Evolutionary conservation across 2,797 vertebrate species (phyloP), one percentile per base, ranked within the genome.

Genomic region (Sebastes hubbsi): DNA sequence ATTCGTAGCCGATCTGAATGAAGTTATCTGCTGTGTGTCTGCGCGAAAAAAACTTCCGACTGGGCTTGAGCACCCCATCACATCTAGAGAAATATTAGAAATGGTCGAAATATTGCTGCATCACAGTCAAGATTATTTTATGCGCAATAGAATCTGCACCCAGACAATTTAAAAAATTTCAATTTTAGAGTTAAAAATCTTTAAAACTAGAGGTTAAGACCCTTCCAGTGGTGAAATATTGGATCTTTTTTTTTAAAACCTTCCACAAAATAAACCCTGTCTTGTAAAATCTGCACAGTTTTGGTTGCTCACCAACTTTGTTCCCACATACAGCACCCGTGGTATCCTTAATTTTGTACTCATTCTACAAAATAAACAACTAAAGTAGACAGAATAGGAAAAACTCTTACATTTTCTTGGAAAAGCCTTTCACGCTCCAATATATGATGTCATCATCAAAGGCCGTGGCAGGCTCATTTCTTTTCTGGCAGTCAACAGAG

Each of bases 341-440:
- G 38, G 38, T 42, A 42, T 42, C 38, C 38, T 66, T 25, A 0
- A n/a, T 32, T 14, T 14, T 16, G 14, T n/a, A 30, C 42, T 52
- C 56, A 6, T 8, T 10, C 8, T 6, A 59, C 25, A 27, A 61
- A 32, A 32, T 38, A 4, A 60, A 8, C 18, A 13, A 14, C 24
- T 10, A 18, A 78, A 65, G 12, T 14, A 4, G 18, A 38, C 3
- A 67, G 13, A 65, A 32, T 8, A 52, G 46, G 1, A 52, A 30
- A 32, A 36, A 10, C 20, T 25, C 79, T 66, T 46, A 77, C 73
- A 61, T 1, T 0, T 1, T 1, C 55, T 46, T 16, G 6, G 0
- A 1, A 42, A 42, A 66, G 5, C 0, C 0, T 0, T 2, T 7
- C 8, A 59, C 6, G 2, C 0, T 1, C 0, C 0, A 0, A 1